phyloP scores from a whole-genome alignment of 2,888 invertebrate genomes.

The Taphrorychus bicolor region DNA sequence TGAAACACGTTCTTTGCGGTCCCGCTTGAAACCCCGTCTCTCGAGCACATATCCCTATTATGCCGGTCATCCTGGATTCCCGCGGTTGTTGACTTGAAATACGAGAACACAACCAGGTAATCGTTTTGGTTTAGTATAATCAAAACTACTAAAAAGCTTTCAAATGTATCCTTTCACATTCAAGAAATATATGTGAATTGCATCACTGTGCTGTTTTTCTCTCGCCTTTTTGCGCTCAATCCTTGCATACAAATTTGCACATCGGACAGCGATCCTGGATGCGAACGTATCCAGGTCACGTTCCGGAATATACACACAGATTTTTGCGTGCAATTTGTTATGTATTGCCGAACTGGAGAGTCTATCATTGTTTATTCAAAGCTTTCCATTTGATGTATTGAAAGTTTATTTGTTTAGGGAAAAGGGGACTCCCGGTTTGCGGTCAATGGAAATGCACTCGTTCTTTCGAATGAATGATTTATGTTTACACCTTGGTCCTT shows the following conservation, averaged over 20 bases:
- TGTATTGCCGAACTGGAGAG: slow-evolving; percentile 4
- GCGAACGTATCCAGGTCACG: slow-evolving; percentile 26
- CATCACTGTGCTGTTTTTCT: slow-evolving; percentile 17
- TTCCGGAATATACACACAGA: slow-evolving; percentile 20
- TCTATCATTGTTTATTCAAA: background rate
- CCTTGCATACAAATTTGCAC: slow-evolving; percentile 30
- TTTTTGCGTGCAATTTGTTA: slow-evolving; percentile 25
- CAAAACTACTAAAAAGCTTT: no score
- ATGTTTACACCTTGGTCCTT: no score
- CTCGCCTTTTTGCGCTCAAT: slow-evolving; percentile 22
- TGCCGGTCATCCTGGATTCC: background rate
- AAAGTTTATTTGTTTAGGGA: background rate
- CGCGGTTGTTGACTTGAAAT: background rate
- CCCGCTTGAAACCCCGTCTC: background rate
- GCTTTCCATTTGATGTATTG: background rate
- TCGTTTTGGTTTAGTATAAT: no score
- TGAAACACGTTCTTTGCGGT: background rate
- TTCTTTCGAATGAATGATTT: no score
- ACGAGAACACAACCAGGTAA: background rate
- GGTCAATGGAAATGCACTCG: no score
- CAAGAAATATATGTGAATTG: slow-evolving; percentile 28
- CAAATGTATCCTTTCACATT: no score
- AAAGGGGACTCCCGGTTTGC: no score
- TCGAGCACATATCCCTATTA: background rate
- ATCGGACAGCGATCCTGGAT: slow-evolving; percentile 19